Conservation (phyloP, 2,888 invertebrate species). For the Drosophila helvetica region DNA sequence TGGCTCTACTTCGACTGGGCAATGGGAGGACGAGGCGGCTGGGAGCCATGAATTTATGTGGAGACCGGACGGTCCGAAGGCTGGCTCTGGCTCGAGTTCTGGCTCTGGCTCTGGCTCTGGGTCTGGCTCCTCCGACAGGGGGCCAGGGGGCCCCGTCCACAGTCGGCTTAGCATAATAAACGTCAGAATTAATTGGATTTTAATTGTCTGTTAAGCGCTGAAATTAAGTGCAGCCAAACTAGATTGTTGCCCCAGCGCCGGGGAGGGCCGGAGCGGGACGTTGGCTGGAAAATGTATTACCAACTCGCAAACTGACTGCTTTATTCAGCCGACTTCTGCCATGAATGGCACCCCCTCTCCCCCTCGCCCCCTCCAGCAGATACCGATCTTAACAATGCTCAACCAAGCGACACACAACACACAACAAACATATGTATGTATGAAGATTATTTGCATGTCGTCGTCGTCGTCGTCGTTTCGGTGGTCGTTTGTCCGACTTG, state of each 20-base stretch:
- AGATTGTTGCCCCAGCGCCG: constrained; percentile 55
- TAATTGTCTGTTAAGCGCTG: constrained; percentile 82
- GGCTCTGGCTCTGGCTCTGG: not conserved
- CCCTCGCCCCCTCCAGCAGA: constrained; percentile 6
- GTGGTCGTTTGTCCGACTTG: no score
- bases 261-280: not conserved
- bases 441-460: constrained; percentile 70
- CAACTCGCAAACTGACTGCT: constrained; percentile 66
- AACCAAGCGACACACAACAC: constrained; percentile 64
- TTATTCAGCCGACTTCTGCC: constrained; percentile 62
- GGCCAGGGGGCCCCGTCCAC: constrained; percentile 34
- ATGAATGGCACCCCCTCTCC: constrained; percentile 8
- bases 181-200: constrained; percentile 84
- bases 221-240: constrained; percentile 80
- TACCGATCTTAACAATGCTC: constrained; percentile 75
- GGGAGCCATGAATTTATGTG: constrained; percentile 33
- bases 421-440: constrained; percentile 13
- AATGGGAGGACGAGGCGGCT: constrained; percentile 38
- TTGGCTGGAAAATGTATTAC: constrained; percentile 65
- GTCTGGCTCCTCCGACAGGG: not conserved
- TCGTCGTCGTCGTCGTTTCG: constrained; percentile 69
- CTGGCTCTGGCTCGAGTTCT: not conserved
- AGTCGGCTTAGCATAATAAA: constrained; percentile 83
- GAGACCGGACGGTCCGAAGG: constrained; percentile 37
- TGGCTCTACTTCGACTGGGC: no score